These are phyloP conservation scores for Bubo bubo DNA, from an alignment of 2,113 vertebrate genomes.

Conservation along the genomic window DNA sequence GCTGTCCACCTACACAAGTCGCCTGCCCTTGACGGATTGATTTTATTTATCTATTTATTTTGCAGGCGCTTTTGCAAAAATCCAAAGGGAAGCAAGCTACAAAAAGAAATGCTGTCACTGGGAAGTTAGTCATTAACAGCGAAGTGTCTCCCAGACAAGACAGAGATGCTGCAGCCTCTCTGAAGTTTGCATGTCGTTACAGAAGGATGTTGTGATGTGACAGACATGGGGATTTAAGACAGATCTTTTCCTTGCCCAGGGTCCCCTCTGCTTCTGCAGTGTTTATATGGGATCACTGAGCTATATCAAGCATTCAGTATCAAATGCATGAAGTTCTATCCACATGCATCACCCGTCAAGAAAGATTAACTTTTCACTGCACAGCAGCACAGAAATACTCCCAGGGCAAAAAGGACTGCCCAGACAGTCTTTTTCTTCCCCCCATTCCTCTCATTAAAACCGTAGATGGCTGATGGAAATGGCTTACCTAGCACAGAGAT, in stretches of 20 bases:
- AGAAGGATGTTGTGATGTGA: background rate
- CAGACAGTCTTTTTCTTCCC: background rate
- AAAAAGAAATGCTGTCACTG: background rate
- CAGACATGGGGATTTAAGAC: conserved; percentile 22
- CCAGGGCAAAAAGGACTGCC: conserved; percentile 30
- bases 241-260: conserved; percentile 28
- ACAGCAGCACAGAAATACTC: conserved; percentile 45
- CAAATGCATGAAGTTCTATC: conserved; percentile 46
- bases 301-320: conserved; percentile 36
- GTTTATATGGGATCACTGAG: conserved; percentile 59
- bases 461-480: background rate
- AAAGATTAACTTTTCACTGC: conserved; percentile 67
- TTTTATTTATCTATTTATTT: conserved; percentile 29
- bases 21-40: background rate
- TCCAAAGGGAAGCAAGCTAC: background rate
- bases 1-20: background rate
- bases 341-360: conserved; percentile 37
- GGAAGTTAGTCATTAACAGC: conserved; percentile 55
- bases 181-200: conserved; percentile 20
- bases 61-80: background rate
- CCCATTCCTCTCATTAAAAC: conserved; percentile 11
- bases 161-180: conserved; percentile 19
- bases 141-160: background rate
- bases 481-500: background rate
- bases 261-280: background rate